Conservation (phyloP, 1,140 invertebrate species). For the Chymomyza costata region DNA sequence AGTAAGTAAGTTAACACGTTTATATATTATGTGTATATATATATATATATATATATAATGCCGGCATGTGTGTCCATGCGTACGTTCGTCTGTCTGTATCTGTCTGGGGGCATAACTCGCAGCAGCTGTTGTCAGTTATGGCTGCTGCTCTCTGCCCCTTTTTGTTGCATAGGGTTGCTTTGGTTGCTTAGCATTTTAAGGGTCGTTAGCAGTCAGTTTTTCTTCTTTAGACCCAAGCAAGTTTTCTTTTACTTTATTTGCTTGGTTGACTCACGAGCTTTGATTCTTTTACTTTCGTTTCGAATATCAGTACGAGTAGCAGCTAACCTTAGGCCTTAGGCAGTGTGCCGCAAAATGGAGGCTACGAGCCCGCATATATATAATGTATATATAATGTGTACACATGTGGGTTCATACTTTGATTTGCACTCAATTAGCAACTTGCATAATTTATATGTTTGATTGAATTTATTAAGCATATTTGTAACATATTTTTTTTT, state of each 20-base stretch:
- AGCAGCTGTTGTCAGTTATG: conserved; percentile 67
- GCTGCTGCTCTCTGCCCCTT: conserved; percentile 1
- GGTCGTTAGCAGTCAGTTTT: conserved; percentile 33
- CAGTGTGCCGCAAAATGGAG: conserved; percentile 29
- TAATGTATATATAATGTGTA: conserved; percentile 47
- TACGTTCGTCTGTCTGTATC: too few relatives aligned
- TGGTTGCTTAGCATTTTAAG: conserved; percentile 48
- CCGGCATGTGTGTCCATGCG: conserved; percentile 7
- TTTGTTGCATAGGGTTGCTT: conserved; percentile 57
- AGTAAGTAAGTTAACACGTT: conserved; percentile 61
- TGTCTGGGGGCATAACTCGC: conserved; percentile 33
- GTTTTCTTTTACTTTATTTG: conserved; percentile 15
- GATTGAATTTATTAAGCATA: conserved; percentile 34
- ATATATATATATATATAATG: conserved; percentile 2
- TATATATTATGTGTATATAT: conserved; percentile 22
- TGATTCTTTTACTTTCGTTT: conserved; percentile 23
- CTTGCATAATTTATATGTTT: not conserved
- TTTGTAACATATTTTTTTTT: conserved; percentile 13
- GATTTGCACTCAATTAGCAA: conserved; percentile 4
- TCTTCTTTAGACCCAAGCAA: not conserved
- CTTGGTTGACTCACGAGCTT: not conserved
- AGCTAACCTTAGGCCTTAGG: conserved; percentile 40
- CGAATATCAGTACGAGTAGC: too few relatives aligned
- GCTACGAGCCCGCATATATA: conserved; percentile 25
- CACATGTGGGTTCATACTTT: not conserved